Base-by-base conservation (phyloP, 2,888 invertebrate genomes). In the Caenorhabditis sulstoni region DNA sequence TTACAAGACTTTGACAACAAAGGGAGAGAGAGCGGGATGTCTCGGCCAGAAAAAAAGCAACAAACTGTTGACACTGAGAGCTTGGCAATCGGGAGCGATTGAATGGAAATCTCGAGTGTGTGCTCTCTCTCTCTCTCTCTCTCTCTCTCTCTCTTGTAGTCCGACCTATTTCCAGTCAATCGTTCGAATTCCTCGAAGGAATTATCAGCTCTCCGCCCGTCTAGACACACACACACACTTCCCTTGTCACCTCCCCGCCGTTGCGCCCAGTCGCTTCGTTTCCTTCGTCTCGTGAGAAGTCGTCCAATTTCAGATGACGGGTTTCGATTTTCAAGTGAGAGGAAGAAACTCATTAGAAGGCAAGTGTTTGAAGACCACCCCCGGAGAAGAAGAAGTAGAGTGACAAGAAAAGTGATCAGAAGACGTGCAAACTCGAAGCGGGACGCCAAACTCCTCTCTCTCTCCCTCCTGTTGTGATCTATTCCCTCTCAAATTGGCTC, bases 401-500 rank as follows among this genome's bases (percentile, higher is more conserved):
- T 66, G 65, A 47, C 59, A 66, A 64, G 47, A 50, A 44, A 58
- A 52, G 58, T 45, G 59, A 74, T 55, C 47, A 61, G 53, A 49
- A 49, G 52, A 65, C 53, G 57, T 22, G 39, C 45, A 44, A 11
- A 45, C 20, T 41, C 39, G 57, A 52, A 47, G 55, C 22, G 20
- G 29, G 41, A 53, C 39, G 37, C 49, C 50, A 73, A 73, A 65
- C 65, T 58, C 65, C 52, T 37, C 55, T 20, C 37, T 37, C 39
- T 18, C 57, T 8, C 9, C 14, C 35, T 14, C 55, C 29, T 64
- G 62, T 58, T 73, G 62, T 64, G 62, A 57, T 58, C 64, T 73
- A 64, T 58, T 58, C 73, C n/a, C 58, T 73, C 64, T 41, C 49
- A 73, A 73, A 73, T 64, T 73, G 62, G 57, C 65, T 44, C 37